A percentile compares a stretch with the other conserved stretches of the same genome.
Evolutionary conservation across 2,113 vertebrate species (phyloP).

Genomic region (Ictalurus furcatus): DNA sequence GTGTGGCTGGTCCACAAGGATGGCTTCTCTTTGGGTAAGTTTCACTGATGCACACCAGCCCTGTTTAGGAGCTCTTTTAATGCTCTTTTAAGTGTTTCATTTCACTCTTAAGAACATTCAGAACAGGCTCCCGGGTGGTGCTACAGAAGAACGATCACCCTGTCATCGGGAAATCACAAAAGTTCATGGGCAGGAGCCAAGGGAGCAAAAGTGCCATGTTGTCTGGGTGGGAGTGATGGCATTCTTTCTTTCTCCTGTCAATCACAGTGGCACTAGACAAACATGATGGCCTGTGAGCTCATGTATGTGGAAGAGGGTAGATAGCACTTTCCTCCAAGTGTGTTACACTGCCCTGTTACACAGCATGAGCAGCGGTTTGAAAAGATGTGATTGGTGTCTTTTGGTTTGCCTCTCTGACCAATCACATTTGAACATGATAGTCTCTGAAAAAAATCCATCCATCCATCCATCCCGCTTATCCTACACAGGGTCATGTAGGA

Average conservation of each 20-base stretch:
- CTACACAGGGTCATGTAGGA: no score
- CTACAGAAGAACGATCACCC: neutral
- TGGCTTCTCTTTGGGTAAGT: slow-evolving; percentile 92
- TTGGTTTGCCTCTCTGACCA: neutral
- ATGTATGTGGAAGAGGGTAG: neutral
- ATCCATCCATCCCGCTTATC: no score
- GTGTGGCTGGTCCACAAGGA: slow-evolving; percentile 96
- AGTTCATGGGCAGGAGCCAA: neutral
- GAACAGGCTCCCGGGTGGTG: neutral
- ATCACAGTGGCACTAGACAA: neutral
- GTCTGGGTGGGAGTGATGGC: neutral
- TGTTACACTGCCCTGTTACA: neutral
- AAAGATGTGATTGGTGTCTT: neutral
- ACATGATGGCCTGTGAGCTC: neutral
- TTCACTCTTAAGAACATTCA: neutral
- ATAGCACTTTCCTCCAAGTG: neutral
- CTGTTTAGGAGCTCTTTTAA: neutral
- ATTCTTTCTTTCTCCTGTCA: neutral
- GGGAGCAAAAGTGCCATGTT: neutral
- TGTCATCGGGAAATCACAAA: neutral
- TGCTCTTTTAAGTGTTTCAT: slow-evolving; percentile 3
- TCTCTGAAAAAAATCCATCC: neutral
- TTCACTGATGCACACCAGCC: neutral
- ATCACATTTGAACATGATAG: neutral
- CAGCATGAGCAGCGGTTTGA: neutral